These are phyloP conservation scores for Ditylenchus dipsaci DNA, from an alignment of 1,140 invertebrate genomes.

Conservation along the genomic window DNA sequence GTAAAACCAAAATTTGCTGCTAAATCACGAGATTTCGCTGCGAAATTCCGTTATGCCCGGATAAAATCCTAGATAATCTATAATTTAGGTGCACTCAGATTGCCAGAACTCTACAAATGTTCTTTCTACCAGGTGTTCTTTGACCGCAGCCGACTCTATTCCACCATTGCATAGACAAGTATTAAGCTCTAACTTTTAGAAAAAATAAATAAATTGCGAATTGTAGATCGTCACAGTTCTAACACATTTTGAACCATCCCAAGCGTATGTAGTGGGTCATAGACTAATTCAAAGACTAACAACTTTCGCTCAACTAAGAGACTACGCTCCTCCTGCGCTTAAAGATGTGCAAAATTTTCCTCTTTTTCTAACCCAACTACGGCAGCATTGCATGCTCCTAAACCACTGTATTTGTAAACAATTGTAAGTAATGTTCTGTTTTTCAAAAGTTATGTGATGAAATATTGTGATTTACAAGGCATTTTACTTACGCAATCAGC, in stretches of 20 bases:
- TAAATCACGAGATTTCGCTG: too few relatives aligned
- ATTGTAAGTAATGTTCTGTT: background rate
- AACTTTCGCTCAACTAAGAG: constrained; percentile 27
- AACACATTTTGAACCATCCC: constrained; percentile 44
- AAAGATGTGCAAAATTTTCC: constrained; percentile 31
- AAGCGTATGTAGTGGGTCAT: constrained; percentile 32
- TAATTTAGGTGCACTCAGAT: constrained; percentile 76
- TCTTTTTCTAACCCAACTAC: constrained; percentile 15
- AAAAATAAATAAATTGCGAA: background rate
- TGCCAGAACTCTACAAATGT: constrained; percentile 95
- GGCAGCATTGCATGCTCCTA: constrained; percentile 27
- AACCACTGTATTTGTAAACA: constrained; percentile 23
- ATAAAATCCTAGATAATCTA: constrained; percentile 60
- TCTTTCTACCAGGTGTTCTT: constrained; percentile 82
- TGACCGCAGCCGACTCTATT: constrained; percentile 85
- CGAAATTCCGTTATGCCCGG: too few relatives aligned
- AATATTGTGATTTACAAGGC: too few relatives aligned
- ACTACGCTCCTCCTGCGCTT: constrained; percentile 17
- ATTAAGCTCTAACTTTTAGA: constrained; percentile 51
- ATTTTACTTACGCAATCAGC: too few relatives aligned
- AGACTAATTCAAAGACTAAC: constrained; percentile 22
- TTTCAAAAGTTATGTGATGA: too few relatives aligned
- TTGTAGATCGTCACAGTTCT: constrained; percentile 36
- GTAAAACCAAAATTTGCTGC: too few relatives aligned
- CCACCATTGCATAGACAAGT: constrained; percentile 91